phyloP scores from a whole-genome alignment of 2,113 vertebrate genomes.

The Rhizomys pruinosus region DNA sequence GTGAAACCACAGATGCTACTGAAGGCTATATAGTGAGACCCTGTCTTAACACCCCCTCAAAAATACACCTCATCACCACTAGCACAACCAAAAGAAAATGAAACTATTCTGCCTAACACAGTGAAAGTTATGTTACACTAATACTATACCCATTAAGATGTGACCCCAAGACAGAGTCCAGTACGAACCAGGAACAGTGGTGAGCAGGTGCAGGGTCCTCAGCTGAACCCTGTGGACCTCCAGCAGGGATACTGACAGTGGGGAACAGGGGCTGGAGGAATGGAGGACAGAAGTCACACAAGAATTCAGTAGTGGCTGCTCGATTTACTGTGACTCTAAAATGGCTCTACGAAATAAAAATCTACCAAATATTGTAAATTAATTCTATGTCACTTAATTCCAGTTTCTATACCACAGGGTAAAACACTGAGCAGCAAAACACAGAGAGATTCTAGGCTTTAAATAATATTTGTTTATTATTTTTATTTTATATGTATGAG shows the following conservation, averaged over 20 bases:
- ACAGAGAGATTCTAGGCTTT: background rate
- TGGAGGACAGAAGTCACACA: fast-evolving
- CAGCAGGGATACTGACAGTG: fast-evolving
- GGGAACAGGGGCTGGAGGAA: too few relatives aligned
- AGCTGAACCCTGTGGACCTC: fast-evolving
- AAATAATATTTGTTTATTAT: too few relatives aligned
- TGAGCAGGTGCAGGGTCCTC: fast-evolving
- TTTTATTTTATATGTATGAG: too few relatives aligned
- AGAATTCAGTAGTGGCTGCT: background rate
- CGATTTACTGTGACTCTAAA: background rate
- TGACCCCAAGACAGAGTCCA: too few relatives aligned
- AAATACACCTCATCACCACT: too few relatives aligned
- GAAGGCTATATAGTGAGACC: background rate
- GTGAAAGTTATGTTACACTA: too few relatives aligned
- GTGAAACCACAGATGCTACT: background rate
- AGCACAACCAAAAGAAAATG: too few relatives aligned
- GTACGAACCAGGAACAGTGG: background rate
- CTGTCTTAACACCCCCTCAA: too few relatives aligned
- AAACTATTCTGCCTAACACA: background rate
- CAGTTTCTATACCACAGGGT: background rate
- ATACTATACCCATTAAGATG: fast-evolving
- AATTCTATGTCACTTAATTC: background rate
- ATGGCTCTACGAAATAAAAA: background rate
- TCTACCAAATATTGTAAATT: background rate
- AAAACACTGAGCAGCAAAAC: background rate